Evolutionary conservation across 2,113 vertebrate species (phyloP), one percentile per base, ranked within the genome.

Genomic region (Bothrops jararaca): DNA sequence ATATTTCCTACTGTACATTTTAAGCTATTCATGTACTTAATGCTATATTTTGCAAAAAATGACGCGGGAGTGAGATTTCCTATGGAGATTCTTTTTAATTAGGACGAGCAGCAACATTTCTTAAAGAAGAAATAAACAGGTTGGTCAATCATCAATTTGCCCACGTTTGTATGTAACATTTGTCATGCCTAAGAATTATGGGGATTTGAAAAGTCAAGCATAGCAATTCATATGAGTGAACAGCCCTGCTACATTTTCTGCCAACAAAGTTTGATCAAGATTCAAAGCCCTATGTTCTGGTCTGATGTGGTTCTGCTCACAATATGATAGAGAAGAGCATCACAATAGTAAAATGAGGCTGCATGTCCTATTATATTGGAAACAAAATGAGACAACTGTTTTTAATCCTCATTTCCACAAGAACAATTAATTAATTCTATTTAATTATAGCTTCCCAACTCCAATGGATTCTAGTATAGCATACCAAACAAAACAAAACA

Each of bases 1-100:
- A 26, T 45, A 92, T 93, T 96, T 95, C 90, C 91, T 93, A 91
- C 11, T 24, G 5, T 0, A 94, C 90, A 86, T 95, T 95, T 95
- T 94, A 95, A 96, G 93, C 60, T 56, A 94, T 18, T 18, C 88
- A 85, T 87, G 34, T 86, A 93, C 94, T 95, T 96, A 60, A 91
- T 92, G 88, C 23, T 92, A 92, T 92, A 93, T 90, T 93, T 90
- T 86, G 48, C 45, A 93, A 42, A 93, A 90, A 64, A 34, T 90
- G 80, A 23, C 9, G 13, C 45, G 13, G 24, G 80, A 18, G 10
- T 90, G 23, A 86, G 15, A 18, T 10, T 90, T 45, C 80, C 89
- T 34, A 58, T 89, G 52, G n/a, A 64, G 6, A 64, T 74, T 86
- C 11, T 89, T 50, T 52, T 86, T 74, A 92, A 64, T 52, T 64